A percentile compares a stretch with the other conserved stretches of the same genome.
phyloP scores from a whole-genome alignment of 2,888 invertebrate species.

The Scaptomyza polygonia region DNA sequence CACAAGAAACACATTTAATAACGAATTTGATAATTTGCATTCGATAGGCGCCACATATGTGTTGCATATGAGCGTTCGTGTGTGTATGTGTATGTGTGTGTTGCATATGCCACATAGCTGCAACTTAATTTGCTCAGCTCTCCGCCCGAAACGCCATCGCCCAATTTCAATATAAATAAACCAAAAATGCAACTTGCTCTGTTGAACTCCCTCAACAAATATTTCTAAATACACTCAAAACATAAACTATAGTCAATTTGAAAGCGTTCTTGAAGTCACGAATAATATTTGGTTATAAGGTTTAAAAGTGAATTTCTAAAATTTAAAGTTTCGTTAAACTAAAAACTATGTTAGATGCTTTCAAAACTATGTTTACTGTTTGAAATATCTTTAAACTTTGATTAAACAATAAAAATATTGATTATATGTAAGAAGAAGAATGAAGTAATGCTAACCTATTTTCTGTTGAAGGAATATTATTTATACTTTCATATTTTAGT shows the following conservation, averaged over 20 bases:
- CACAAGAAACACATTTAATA: conserved; percentile 62
- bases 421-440: too few species aligned
- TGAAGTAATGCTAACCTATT: too few species aligned
- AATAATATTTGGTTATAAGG: too few species aligned
- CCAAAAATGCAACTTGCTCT: conserved; percentile 52
- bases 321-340: too few species aligned
- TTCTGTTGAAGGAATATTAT: too few species aligned
- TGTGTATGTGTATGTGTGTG: conserved; percentile 25
- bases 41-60: conserved; percentile 64
- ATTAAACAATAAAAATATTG: too few species aligned
- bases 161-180: conserved; percentile 73
- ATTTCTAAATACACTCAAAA: neutral
- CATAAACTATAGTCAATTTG: neutral
- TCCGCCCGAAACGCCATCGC: conserved; percentile 32
- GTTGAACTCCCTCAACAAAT: conserved; percentile 64
- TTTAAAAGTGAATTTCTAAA: too few species aligned
- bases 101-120: conserved; percentile 61
- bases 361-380: too few species aligned
- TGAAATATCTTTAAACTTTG: too few species aligned
- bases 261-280: too few species aligned
- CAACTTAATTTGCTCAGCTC: conserved; percentile 73
- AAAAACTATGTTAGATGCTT: too few species aligned
- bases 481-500: too few species aligned
- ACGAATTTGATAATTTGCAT: conserved; percentile 75
- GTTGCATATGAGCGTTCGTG: neutral